These are phyloP conservation scores for Aphrophora alni DNA, from an alignment of 2,888 invertebrate genomes.

Conservation along the genomic window DNA sequence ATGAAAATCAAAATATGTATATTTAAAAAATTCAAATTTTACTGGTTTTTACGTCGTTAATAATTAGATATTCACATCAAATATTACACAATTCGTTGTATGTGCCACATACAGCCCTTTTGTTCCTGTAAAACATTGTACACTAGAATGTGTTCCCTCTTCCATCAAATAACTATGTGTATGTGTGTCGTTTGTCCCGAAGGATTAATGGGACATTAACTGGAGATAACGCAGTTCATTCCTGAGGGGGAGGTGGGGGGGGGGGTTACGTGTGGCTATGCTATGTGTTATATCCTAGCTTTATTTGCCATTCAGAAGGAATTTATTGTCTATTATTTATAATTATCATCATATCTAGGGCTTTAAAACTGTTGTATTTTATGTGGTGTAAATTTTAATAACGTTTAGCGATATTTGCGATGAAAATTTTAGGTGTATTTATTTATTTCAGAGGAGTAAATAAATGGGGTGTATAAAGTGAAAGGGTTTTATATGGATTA, in stretches of 20 bases:
- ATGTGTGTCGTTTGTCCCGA: background rate
- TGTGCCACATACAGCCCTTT: too few species aligned
- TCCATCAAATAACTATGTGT: background rate
- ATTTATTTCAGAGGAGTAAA: too few species aligned
- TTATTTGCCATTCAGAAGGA: background rate
- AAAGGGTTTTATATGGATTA: too few species aligned
- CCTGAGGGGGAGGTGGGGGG: background rate
- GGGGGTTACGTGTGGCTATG: background rate
- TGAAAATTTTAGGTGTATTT: too few species aligned
- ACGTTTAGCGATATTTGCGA: too few species aligned
- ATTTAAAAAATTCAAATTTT: too few species aligned
- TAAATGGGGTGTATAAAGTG: too few species aligned
- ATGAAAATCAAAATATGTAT: too few species aligned
- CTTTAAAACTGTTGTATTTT: background rate
- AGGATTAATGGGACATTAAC: background rate
- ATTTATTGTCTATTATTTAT: background rate
- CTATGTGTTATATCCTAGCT: background rate
- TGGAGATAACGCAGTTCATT: background rate
- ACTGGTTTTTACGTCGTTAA: too few species aligned
- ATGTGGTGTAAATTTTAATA: background rate
- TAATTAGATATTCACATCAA: too few species aligned
- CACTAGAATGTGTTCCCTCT: background rate
- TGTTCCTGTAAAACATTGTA: too few species aligned
- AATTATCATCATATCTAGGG: background rate
- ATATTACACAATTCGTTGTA: too few species aligned